A percentile compares a stretch with the other conserved stretches of the same genome.
These are phyloP conservation scores for Leptinotarsa undecemlineata DNA, from an alignment of 1,140 invertebrate genomes.

Conservation along the genomic window DNA sequence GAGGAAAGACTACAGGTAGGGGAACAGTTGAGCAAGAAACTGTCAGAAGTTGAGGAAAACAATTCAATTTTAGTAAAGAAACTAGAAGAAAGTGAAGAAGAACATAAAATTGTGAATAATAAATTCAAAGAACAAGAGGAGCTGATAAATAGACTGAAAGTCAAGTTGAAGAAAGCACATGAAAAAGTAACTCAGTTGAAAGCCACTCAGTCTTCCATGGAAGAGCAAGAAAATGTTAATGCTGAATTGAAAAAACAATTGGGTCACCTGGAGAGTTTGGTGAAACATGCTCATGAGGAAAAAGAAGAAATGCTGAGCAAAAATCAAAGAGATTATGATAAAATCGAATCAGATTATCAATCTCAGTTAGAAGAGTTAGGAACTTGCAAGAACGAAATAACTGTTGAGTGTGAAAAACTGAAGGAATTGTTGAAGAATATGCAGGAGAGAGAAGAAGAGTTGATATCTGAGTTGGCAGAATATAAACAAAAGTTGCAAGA, in stretches of 20 bases:
- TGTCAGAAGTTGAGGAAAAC: conserved; percentile 60
- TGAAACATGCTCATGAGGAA: conserved; percentile 59
- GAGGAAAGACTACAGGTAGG: conserved; percentile 61
- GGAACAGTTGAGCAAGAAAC: conserved; percentile 59
- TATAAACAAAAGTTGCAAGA: conserved; percentile 60
- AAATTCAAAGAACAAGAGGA: conserved; percentile 54
- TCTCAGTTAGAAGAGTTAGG: conserved; percentile 63
- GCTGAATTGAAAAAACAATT: conserved; percentile 53
- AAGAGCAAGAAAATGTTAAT: conserved; percentile 44
- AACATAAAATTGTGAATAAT: conserved; percentile 61
- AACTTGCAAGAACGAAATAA: conserved; percentile 57
- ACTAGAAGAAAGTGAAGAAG: conserved; percentile 56
- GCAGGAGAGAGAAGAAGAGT: conserved; percentile 58
- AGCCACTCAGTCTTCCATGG: conserved; percentile 25
- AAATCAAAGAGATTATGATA: conserved; percentile 62
- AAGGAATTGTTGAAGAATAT: conserved; percentile 58
- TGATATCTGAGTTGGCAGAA: conserved; percentile 58
- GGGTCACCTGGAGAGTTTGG: conserved; percentile 56
- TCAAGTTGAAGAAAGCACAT: conserved; percentile 59
- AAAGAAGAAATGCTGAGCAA: conserved; percentile 59
- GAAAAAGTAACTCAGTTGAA: conserved; percentile 42
- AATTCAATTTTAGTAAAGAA: conserved; percentile 63
- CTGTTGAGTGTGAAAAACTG: conserved; percentile 57
- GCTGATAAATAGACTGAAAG: conserved; percentile 56
- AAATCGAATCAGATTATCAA: conserved; percentile 64